These are phyloP conservation scores for Drosophila hamatofila DNA, from an alignment of 2,888 invertebrate genomes.

Conservation along the genomic window DNA sequence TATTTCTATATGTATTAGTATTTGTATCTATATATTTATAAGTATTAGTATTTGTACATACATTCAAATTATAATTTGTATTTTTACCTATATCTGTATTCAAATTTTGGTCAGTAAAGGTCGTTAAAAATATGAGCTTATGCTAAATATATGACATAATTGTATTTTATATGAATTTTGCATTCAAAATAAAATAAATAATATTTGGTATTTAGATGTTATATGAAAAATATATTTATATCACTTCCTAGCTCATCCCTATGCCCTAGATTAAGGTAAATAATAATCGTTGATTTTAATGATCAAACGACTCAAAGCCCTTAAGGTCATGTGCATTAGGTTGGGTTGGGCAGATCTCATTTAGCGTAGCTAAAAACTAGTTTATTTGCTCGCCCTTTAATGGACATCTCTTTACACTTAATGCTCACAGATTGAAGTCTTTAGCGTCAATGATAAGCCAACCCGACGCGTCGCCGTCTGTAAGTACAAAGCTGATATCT, in stretches of 20 bases:
- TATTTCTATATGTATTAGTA: too few relatives aligned
- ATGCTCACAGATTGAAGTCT: not conserved
- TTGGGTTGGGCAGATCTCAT: not conserved
- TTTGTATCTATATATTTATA: too few relatives aligned
- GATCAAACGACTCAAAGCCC: not conserved
- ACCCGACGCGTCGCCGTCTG: not conserved
- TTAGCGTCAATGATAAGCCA: not conserved
- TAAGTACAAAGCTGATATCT: conserved; percentile 11
- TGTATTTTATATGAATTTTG: too few relatives aligned
- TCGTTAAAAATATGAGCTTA: too few relatives aligned
- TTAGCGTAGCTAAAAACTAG: not conserved
- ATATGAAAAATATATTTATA: too few relatives aligned
- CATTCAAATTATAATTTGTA: too few relatives aligned
- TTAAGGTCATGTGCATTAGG: not conserved
- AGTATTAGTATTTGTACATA: too few relatives aligned
- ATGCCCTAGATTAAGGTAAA: not conserved
- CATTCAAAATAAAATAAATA: too few relatives aligned
- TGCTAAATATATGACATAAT: too few relatives aligned
- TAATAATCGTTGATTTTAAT: not conserved
- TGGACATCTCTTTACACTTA: not conserved
- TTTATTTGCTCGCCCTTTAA: conserved; percentile 7
- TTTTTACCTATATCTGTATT: too few relatives aligned
- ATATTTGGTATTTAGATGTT: too few relatives aligned
- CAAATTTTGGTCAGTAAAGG: too few relatives aligned
- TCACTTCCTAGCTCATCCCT: not conserved